Base-by-base conservation (phyloP, 2,113 vertebrate species). In the Galeopterus variegatus region DNA sequence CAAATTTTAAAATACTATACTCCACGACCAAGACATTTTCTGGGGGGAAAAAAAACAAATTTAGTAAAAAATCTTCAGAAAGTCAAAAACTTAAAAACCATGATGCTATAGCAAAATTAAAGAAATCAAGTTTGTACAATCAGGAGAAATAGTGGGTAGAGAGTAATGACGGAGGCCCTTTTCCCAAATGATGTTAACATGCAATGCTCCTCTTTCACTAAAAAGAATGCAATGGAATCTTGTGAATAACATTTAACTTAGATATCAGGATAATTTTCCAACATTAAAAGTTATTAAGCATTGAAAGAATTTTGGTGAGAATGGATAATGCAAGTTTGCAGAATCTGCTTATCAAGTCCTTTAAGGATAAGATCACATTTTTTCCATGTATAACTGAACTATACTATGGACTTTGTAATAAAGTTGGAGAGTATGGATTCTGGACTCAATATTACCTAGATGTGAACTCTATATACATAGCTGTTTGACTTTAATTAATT, bases 1-100 rank as follows among this genome's bases (percentile, higher is more conserved):
- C 33, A 90, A 95, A 80, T 79, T 52, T 50, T 60, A 90, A 93
- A 85, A 90, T 81, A 19, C 48, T 95, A 65, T 64, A 80, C 3
- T 80, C 50, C 3, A 80, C 9, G 84, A 65, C 18, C 13, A 64
- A 65, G 50, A 24, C 17, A 65, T 84, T 79, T 93, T 69, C 0
- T 6, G 15, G 41, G 10, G 23, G 31, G 24, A 82, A 0, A 48
- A 0, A 48, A 65, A 79, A 50, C 5, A n/a, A 18, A 9, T 24
- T 72, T 77, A 62, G 24, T 41, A 62, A 77, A 92, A 94, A 72
- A 69, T 41, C 12, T 85, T 1, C 26, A 85, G 21, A 24, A 69
- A 19, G 0, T 70, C 1, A 96, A 75, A 86, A 82, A 56, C 24
- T 64, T 64, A 41, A 56, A 92, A 87, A 36, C 6, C 26, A 15